Percentiles rank a stretch among this genome's conserved stretches.
Conservation (phyloP, 2,113 vertebrate genomes). For the Benitochromis conjunctus region DNA sequence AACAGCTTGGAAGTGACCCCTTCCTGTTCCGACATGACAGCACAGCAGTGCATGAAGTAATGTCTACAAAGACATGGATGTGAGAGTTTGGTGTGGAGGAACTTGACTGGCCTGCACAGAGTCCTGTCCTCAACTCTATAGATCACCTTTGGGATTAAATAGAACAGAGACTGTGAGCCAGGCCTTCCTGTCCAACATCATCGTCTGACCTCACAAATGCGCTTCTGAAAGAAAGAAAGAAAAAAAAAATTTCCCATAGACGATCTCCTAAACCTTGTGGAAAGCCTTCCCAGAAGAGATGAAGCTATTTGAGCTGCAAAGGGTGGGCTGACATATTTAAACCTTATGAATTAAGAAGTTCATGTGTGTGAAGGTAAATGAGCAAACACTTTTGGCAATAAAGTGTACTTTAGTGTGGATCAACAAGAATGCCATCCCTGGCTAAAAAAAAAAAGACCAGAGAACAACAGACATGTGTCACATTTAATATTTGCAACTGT, state of each 20-base stretch:
- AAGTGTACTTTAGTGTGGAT: background rate
- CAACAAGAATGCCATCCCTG: background rate
- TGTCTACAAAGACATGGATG: background rate
- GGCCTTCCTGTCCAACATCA: background rate
- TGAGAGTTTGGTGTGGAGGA: background rate
- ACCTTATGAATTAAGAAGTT: background rate
- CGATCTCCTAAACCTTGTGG: background rate
- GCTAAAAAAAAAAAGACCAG: background rate
- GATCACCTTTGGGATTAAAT: background rate
- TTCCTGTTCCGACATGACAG: background rate
- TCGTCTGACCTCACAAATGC: background rate
- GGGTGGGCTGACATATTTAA: background rate
- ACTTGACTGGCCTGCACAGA: background rate
- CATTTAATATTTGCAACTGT: conserved; percentile 62
- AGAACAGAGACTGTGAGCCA: background rate
- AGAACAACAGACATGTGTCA: background rate
- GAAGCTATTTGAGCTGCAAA: background rate
- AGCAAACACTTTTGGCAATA: background rate
- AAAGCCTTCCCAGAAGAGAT: background rate
- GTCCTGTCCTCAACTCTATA: background rate
- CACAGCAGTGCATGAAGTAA: background rate
- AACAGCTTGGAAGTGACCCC: background rate
- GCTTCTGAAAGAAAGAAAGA: background rate
- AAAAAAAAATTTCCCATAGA: background rate
- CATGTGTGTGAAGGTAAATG: background rate